Base-by-base conservation (phyloP, 2,888 invertebrate genomes). In the Synanthedon tipuliformis region DNA sequence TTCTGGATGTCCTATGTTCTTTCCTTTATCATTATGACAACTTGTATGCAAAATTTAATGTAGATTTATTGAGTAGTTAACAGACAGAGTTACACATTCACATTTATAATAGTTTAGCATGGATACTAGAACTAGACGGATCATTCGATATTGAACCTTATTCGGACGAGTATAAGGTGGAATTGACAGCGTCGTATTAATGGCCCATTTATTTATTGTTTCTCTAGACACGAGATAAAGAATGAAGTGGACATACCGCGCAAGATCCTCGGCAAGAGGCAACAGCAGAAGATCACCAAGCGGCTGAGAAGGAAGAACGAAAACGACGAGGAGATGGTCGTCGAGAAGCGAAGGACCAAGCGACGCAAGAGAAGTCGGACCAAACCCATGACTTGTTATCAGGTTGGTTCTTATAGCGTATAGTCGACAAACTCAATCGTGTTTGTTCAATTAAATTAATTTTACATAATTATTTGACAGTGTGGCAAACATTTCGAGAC, bases 401-500 rank as follows among this genome's bases (percentile, higher is more conserved):
- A 85, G 64, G 83, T 82, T 51, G 63, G 62, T 50, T 49, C 15
- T 41, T 50, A 45, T 15, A 16, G 53, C 8, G 40, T 50, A 51
- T 13, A 51, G 3, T 50, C 2, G 3, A 18, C 3, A 18, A 18
- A 18, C 18, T 40, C n/a, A n/a, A n/a, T n/a, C n/a, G n/a, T n/a
- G n/a, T n/a, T n/a, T n/a, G n/a, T n/a, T n/a, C n/a, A n/a, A n/a
- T n/a, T n/a, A n/a, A n/a, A n/a, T n/a, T n/a, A n/a, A n/a, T n/a
- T n/a, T n/a, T n/a, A n/a, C n/a, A n/a, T n/a, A n/a, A n/a, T n/a
- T n/a, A n/a, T n/a, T n/a, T 56, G 0, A 34, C 59, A 86, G 84
- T 86, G 86, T 53, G 83, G 83, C 3, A 59, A 70, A 53, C 75
- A 77, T 54, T 86, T 86, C 63, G 69, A 66, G 0, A 82, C 85